These are phyloP conservation scores for Nysson spinosus DNA, from an alignment of 2,888 invertebrate genomes.

Conservation along the genomic window DNA sequence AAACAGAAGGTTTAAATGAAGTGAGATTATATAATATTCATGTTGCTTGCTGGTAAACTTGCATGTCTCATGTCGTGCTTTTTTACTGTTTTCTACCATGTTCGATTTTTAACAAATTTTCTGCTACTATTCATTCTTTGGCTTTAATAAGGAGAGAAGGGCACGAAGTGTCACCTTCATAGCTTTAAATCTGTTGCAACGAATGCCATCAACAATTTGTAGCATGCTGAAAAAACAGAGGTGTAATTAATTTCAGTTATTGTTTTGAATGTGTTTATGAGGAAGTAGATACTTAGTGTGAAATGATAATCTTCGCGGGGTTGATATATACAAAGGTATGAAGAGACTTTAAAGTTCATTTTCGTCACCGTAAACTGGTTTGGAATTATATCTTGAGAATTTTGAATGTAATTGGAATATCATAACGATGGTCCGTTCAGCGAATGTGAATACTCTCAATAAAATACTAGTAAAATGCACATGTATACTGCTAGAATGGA, in stretches of 20 bases:
- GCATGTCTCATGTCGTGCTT: conserved; percentile 28
- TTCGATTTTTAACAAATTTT: conserved; percentile 33
- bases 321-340: conserved; percentile 13
- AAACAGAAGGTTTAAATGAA: conserved; percentile 57
- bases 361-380: conserved; percentile 5
- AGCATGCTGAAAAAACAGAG: conserved; percentile 12
- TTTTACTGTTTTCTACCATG: conserved; percentile 24
- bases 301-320: conserved; percentile 1
- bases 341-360: conserved; percentile 11
- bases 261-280: conserved; percentile 1
- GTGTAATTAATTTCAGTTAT: conserved; percentile 17
- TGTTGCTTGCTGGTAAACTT: conserved; percentile 36
- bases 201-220: conserved; percentile 24
- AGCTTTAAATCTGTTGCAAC: conserved; percentile 22
- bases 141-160: conserved; percentile 44
- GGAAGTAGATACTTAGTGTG: background rate
- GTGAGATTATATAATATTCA: conserved; percentile 51
- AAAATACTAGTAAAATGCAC: conserved; percentile 58
- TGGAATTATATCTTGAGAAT: conserved; percentile 23
- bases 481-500: conserved; percentile 50
- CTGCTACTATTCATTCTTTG: conserved; percentile 63
- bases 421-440: conserved; percentile 32
- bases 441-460: conserved; percentile 33
- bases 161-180: conserved; percentile 23
- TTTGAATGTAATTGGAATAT: conserved; percentile 29